Percentiles rank a stretch among this genome's conserved stretches.
Conservation (phyloP, 2,888 invertebrate species). For the Hylaea fasciaria region DNA sequence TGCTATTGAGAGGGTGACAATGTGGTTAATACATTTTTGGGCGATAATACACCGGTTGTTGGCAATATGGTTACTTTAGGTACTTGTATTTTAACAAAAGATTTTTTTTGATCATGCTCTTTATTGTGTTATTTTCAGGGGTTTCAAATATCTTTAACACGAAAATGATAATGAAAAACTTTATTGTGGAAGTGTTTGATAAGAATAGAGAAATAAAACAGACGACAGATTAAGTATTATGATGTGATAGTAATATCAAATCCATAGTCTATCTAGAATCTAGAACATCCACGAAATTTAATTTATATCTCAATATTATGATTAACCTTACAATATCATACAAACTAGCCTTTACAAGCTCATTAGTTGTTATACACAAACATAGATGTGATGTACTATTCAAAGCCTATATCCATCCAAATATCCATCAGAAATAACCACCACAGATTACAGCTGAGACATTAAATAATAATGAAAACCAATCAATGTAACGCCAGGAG, state of each 20-base stretch:
- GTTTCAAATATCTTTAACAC: too few relatives aligned
- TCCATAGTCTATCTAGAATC: too few relatives aligned
- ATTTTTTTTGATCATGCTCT: background rate
- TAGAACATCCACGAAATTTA: too few relatives aligned
- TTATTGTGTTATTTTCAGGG: background rate
- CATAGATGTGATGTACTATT: background rate
- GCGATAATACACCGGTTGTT: constrained; percentile 34
- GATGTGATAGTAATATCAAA: too few relatives aligned
- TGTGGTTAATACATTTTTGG: constrained; percentile 40
- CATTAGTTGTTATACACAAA: too few relatives aligned
- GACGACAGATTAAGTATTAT: too few relatives aligned
- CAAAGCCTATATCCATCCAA: background rate
- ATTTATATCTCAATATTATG: too few relatives aligned
- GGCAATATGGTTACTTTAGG: constrained; percentile 27
- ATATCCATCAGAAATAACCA: constrained; percentile 12
- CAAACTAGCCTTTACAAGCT: too few relatives aligned
- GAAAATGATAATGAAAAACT: too few relatives aligned
- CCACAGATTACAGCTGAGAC: constrained; percentile 24
- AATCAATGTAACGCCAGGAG: constrained; percentile 53
- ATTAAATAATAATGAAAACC: constrained; percentile 56
- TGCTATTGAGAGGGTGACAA: constrained; percentile 29
- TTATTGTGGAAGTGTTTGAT: too few relatives aligned
- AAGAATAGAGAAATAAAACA: too few relatives aligned
- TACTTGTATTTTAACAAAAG: constrained; percentile 10
- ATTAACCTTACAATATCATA: too few relatives aligned